Percentiles rank a stretch among this genome's conserved stretches.
Evolutionary conservation across 2,888 invertebrate species (phyloP).

Genomic region (Calliopum simillimum): DNA sequence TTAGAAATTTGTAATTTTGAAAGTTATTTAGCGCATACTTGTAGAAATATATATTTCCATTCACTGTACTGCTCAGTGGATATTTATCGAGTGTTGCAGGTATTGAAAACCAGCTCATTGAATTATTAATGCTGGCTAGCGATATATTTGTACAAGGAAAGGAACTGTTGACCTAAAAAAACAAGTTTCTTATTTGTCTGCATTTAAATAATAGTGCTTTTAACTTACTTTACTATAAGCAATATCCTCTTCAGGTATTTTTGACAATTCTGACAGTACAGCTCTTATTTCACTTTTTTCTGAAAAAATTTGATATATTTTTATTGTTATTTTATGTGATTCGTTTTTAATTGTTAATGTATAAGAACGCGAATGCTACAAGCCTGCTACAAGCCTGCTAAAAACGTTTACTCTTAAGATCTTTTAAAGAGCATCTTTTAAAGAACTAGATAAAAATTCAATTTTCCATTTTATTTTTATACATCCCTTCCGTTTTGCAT

Average conservation of each 20-base stretch:
- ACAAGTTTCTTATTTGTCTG: background rate
- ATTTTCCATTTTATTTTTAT: no score
- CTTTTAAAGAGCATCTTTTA: no score
- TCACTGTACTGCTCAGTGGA: constrained; percentile 72
- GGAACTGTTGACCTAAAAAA: constrained; percentile 60
- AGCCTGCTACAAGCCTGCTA: no score
- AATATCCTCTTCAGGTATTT: constrained; percentile 73
- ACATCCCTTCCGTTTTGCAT: no score
- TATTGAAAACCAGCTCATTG: constrained; percentile 74
- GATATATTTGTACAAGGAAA: constrained; percentile 75
- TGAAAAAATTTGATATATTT: constrained; percentile 32
- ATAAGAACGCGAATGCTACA: no score
- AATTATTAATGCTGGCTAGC: constrained; percentile 72
- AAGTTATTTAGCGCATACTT: constrained; percentile 68
- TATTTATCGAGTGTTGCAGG: constrained; percentile 70
- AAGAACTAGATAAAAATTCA: no score
- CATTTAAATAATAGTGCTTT: background rate
- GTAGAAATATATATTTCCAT: constrained; percentile 76
- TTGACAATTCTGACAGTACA: constrained; percentile 69
- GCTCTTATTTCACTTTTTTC: constrained; percentile 69
- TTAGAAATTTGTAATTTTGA: constrained; percentile 15
- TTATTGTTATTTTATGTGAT: background rate
- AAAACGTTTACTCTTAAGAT: no score
- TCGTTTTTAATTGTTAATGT: no score
- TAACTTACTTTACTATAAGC: constrained; percentile 71